Percentiles rank a stretch among this genome's conserved stretches.
These are phyloP conservation scores for Idaea straminata DNA, from an alignment of 2,888 invertebrate genomes.

Conservation along the genomic window DNA sequence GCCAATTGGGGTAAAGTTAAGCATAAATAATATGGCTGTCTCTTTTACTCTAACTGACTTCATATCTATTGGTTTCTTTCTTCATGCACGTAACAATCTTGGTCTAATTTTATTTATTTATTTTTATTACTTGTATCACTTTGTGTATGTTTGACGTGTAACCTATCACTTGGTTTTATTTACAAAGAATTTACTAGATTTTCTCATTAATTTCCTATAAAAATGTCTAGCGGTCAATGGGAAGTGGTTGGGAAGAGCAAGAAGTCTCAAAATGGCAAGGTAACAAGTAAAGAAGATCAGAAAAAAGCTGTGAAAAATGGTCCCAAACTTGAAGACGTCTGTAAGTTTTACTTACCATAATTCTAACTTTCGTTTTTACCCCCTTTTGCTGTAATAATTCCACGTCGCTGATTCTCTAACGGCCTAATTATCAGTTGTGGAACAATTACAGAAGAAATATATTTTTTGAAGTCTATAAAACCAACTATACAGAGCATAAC, in stretches of 20 bases:
- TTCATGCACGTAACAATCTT: not conserved
- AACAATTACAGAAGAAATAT: not conserved
- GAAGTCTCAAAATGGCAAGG: conserved; percentile 76
- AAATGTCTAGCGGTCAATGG: conserved; percentile 82
- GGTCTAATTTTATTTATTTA: not conserved
- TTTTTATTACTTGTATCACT: conserved; percentile 10
- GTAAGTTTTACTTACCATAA: conserved; percentile 72
- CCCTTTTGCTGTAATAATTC: conserved; percentile 8
- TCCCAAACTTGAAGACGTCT: conserved; percentile 87
- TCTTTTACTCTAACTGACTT: conserved; percentile 17
- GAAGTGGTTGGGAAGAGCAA: conserved; percentile 86
- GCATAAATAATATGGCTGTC: conserved; percentile 5
- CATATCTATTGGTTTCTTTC: not conserved
- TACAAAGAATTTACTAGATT: conserved; percentile 55
- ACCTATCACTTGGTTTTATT: conserved; percentile 65
- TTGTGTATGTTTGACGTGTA: conserved; percentile 74
- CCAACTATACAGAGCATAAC: not conserved
- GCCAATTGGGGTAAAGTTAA: not conserved
- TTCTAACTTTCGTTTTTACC: conserved; percentile 21
- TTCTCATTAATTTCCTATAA: conserved; percentile 36
- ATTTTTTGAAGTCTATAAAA: not conserved
- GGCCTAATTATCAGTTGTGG: not conserved
- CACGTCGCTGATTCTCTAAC: not conserved
- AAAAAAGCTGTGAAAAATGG: conserved; percentile 82
- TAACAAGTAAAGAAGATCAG: conserved; percentile 80